Evolutionary conservation across 2,113 vertebrate species (phyloP).

Genomic region (Labrus mixtus): DNA sequence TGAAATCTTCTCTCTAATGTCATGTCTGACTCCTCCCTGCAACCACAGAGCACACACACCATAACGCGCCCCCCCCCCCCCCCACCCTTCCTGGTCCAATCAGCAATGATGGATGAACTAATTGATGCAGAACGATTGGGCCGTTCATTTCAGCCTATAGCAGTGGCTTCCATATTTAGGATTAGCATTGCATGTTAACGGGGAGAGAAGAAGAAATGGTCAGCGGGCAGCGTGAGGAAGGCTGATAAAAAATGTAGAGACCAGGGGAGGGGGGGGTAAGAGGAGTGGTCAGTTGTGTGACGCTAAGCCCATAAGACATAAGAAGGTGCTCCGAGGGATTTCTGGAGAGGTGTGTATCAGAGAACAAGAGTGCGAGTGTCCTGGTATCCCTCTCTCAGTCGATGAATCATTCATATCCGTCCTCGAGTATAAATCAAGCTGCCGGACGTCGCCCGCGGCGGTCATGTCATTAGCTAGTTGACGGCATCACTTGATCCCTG

Average conservation of each 20-base stretch:
- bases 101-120: slow-evolving; percentile 83
- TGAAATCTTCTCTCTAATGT: slow-evolving; percentile 41
- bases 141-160: slow-evolving; percentile 79
- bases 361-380: slow-evolving; percentile 27
- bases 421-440: slow-evolving; percentile 82
- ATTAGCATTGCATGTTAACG: slow-evolving; percentile 61
- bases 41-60: slow-evolving; percentile 44
- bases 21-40: slow-evolving; percentile 38
- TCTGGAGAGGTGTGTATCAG: slow-evolving; percentile 53
- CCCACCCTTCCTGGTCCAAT: slow-evolving; percentile 44
- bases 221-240: background rate
- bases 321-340: slow-evolving; percentile 43
- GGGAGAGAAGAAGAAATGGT: slow-evolving; percentile 29
- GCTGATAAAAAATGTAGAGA: slow-evolving; percentile 19
- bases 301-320: slow-evolving; percentile 53
- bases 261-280: slow-evolving; percentile 2
- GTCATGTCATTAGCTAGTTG: slow-evolving; percentile 80
- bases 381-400: slow-evolving; percentile 53
- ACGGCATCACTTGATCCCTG: slow-evolving; percentile 77
- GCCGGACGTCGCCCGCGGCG: slow-evolving; percentile 70
- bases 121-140: slow-evolving; percentile 82
- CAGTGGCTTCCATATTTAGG: slow-evolving; percentile 77
- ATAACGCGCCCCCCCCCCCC: slow-evolving; percentile 4
- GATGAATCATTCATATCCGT: slow-evolving; percentile 84
- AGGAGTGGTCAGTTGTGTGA: slow-evolving; percentile 45